Evolutionary conservation across 2,797 vertebrate genomes (phyloP).

Genomic region (Mormyrops attenuatus): DNA sequence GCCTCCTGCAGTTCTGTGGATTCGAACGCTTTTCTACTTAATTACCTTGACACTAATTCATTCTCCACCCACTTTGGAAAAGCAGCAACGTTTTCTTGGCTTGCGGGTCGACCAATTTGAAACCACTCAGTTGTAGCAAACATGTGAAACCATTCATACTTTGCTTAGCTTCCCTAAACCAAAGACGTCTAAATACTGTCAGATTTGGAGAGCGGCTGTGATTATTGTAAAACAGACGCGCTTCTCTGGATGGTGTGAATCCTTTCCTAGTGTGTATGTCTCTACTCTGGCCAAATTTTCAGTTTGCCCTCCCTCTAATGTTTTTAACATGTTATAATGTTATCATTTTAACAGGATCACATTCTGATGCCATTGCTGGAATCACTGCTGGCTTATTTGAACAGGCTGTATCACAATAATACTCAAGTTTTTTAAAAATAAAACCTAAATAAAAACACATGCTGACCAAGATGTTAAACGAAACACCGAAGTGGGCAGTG

Average conservation of each 20-base stretch:
- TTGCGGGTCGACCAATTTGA: background rate
- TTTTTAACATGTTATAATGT: background rate
- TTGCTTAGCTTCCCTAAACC: background rate
- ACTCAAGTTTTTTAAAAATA: background rate
- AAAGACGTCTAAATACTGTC: background rate
- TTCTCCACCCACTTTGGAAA: background rate
- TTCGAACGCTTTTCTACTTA: background rate
- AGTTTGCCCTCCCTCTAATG: background rate
- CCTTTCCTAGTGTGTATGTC: too few relatives aligned
- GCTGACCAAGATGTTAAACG: slow-evolving; percentile 26
- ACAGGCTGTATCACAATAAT: slow-evolving; percentile 10
- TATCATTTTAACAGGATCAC: background rate
- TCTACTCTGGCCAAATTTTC: background rate
- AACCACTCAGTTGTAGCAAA: background rate
- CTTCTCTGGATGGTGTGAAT: too few relatives aligned
- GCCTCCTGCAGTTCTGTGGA: background rate
- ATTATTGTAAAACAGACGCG: background rate
- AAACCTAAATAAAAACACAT: background rate
- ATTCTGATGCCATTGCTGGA: background rate
- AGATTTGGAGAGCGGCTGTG: background rate
- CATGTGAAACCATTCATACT: background rate
- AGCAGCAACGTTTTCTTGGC: background rate
- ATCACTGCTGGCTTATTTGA: slow-evolving; percentile 6
- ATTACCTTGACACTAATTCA: background rate
- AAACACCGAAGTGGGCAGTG: slow-evolving; percentile 21